Evolutionary conservation across 1,140 invertebrate genomes (phyloP), one percentile per base, ranked within the genome.

Genomic region (Phortica variegata): DNA sequence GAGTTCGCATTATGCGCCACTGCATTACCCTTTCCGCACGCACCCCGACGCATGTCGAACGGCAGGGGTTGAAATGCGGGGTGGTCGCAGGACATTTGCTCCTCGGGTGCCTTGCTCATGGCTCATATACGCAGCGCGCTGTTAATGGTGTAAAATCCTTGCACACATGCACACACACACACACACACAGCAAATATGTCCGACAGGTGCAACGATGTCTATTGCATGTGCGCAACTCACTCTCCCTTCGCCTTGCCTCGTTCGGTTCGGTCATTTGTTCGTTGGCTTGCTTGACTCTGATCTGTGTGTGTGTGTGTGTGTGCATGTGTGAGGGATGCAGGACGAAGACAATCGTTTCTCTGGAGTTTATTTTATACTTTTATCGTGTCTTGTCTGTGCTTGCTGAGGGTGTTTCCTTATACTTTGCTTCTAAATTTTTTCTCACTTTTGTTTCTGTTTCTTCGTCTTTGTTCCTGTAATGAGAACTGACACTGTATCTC

Each of bases 131-230:
- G n/a, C n/a, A n/a, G n/a, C n/a, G n/a, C n/a, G n/a, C n/a, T 70
- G 52, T 65, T 69, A 65, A 69, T 69, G 58, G 61, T 63, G 61
- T 49, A 60, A 69, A 65, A 70, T 70, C 65, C 61, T 38, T 44
- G 39, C 49, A 38, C 16, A 21, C 33, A 36, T 12, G 9, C 21
- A 12, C 18, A 38, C n/a, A 26, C 13, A 34, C n/a, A 15, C 38
- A 36, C 17, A 31, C 17, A 17, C 15, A 19, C 43, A 36, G n/a
- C n/a, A n/a, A n/a, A 55, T 65, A 73, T 70, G 65, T 69, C 68
- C 68, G 69, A 71, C 69, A 73, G 65, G 69, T 73, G 69, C 61
- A 58, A 60, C 69, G 65, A 69, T 69, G 65, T 61, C 65, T n/a
- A n/a, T n/a, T n/a, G n/a, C n/a, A n/a, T n/a, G n/a, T n/a, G n/a